Evolutionary conservation across 2,888 invertebrate genomes (phyloP).

Genomic region (Hyposoter dolosus): DNA sequence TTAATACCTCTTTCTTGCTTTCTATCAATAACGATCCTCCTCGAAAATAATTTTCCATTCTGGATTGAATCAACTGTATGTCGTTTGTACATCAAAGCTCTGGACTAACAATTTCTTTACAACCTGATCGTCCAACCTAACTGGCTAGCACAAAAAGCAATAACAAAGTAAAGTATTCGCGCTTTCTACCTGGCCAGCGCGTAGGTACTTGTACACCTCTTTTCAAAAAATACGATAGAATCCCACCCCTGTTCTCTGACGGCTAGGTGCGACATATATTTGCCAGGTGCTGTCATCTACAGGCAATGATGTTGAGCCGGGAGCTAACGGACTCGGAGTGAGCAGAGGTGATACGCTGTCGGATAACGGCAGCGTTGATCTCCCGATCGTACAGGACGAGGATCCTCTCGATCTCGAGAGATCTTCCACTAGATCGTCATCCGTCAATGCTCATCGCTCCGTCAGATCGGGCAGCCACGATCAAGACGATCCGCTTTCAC

Average conservation of each 20-base stretch:
- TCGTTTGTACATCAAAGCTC: slow-evolving; percentile 5
- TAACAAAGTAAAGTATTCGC: slow-evolving; percentile 22
- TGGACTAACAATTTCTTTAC: slow-evolving; percentile 53
- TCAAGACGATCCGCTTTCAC: slow-evolving; percentile 82
- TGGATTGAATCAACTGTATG: background rate
- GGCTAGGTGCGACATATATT: slow-evolving; percentile 85
- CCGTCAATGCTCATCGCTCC: slow-evolving; percentile 80
- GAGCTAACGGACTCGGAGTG: slow-evolving; percentile 85
- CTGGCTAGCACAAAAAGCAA: slow-evolving; percentile 27
- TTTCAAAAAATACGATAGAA: slow-evolving; percentile 80
- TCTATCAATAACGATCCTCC: slow-evolving; percentile 5
- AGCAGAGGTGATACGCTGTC: slow-evolving; percentile 83
- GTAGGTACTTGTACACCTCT: slow-evolving; percentile 80
- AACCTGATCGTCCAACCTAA: slow-evolving; percentile 29
- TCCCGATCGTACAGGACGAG: slow-evolving; percentile 76
- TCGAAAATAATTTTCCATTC: slow-evolving; percentile 17
- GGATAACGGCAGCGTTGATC: slow-evolving; percentile 78
- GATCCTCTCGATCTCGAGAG: slow-evolving; percentile 79
- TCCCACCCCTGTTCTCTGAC: slow-evolving; percentile 85
- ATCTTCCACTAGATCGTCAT: slow-evolving; percentile 80
- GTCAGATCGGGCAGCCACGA: slow-evolving; percentile 81
- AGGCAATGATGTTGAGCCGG: slow-evolving; percentile 85
- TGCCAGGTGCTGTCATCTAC: slow-evolving; percentile 86
- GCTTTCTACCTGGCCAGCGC: slow-evolving; percentile 31
- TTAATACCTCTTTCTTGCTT: slow-evolving; percentile 1